These are phyloP conservation scores for Agrochola lota DNA, from an alignment of 2,888 invertebrate species.

Conservation along the genomic window DNA sequence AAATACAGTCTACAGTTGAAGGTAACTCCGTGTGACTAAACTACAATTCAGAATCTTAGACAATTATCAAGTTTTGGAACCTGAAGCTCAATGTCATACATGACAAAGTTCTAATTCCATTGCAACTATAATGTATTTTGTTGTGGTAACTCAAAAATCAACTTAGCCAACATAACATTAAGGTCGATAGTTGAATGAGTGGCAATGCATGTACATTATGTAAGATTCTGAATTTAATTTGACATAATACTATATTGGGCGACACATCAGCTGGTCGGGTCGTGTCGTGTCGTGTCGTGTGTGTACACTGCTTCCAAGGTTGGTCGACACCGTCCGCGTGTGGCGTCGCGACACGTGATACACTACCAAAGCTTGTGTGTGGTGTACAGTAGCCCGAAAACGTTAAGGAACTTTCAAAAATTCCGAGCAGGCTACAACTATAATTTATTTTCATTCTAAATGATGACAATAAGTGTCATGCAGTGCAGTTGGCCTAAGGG, in stretches of 20 bases:
- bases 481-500: background rate
- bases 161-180: background rate
- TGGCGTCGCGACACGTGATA: conserved; percentile 60
- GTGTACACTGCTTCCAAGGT: conserved; percentile 75
- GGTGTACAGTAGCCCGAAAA: background rate
- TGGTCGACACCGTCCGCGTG: conserved; percentile 70
- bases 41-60: conserved; percentile 31
- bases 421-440: background rate
- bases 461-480: too few species aligned
- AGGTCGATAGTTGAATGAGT: conserved; percentile 12
- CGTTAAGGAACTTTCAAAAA: background rate
- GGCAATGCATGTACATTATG: background rate
- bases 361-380: conserved; percentile 67
- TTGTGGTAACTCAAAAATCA: conserved; percentile 7
- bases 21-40: conserved; percentile 25
- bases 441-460: background rate
- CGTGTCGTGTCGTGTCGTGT: conserved; percentile 13
- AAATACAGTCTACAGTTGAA: conserved; percentile 14
- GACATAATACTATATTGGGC: background rate
- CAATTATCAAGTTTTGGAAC: background rate
- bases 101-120: background rate
- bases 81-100: background rate
- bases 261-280: background rate
- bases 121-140: background rate
- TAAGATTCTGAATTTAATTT: conserved; percentile 30